These are phyloP conservation scores for Sweltsa coloradensis DNA, from an alignment of 1,140 invertebrate genomes.

Conservation along the genomic window DNA sequence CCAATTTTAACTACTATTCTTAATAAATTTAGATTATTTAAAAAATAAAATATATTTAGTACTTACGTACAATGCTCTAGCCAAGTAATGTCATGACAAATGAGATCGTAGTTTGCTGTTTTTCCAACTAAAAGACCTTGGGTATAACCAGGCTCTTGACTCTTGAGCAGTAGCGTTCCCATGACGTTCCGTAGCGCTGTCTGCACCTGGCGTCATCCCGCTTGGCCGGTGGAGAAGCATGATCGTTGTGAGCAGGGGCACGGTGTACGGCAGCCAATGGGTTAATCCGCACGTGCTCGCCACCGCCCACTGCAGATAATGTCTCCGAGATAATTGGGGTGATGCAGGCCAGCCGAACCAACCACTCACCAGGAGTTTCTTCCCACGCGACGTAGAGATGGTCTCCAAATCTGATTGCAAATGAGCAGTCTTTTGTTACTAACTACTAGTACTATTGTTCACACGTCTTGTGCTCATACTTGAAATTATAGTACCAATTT, in stretches of 20 bases:
- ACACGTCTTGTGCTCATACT: no score
- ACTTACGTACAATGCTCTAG: no score
- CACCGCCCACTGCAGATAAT: slow-evolving; percentile 55
- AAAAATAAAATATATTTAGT: no score
- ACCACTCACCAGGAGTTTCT: slow-evolving; percentile 60
- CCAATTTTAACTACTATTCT: no score
- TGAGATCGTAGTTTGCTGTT: no score
- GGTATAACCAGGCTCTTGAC: slow-evolving; percentile 54
- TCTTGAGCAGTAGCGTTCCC: slow-evolving; percentile 65
- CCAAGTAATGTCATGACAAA: no score
- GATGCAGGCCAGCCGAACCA: slow-evolving; percentile 72
- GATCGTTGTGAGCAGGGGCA: slow-evolving; percentile 37
- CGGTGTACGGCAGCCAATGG: slow-evolving; percentile 42
- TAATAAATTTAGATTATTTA: no score
- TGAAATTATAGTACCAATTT: no score
- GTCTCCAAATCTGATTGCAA: slow-evolving; percentile 68
- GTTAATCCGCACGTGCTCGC: slow-evolving; percentile 35
- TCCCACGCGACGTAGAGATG: slow-evolving; percentile 70
- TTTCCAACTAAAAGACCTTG: slow-evolving; percentile 35
- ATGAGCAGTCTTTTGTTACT: no score
- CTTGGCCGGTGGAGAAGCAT: slow-evolving; percentile 52
- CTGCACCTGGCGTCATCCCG: slow-evolving; percentile 55
- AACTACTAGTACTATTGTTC: no score
- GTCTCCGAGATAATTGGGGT: slow-evolving; percentile 83
- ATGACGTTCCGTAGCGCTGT: slow-evolving; percentile 62